phyloP scores from a whole-genome alignment of 2,888 invertebrate genomes.

The Dione juno region DNA sequence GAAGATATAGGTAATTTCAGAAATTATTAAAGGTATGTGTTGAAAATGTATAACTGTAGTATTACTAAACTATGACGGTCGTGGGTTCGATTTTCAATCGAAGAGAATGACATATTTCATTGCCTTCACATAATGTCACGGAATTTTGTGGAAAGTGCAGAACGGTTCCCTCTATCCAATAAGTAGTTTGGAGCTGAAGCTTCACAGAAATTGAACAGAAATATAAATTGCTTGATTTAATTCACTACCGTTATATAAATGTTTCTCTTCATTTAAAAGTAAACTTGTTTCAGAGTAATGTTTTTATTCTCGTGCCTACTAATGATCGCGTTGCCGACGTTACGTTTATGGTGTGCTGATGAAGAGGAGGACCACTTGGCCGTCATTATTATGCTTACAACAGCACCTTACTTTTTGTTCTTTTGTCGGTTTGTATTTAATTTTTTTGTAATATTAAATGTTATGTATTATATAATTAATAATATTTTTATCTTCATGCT shows the following conservation, averaged over 20 bases:
- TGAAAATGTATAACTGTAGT: no score
- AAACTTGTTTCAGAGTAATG: conserved; percentile 88
- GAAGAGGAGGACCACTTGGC: conserved; percentile 96
- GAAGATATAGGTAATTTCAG: no score
- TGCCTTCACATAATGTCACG: no score
- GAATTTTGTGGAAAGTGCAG: no score
- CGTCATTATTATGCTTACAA: conserved; percentile 96
- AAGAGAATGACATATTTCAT: no score
- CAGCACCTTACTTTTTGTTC: conserved; percentile 98
- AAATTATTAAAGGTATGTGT: no score
- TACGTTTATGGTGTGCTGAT: conserved; percentile 92
- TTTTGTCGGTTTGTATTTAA: conserved; percentile 91
- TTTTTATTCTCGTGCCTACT: conserved; percentile 96
- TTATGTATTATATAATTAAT: not conserved
- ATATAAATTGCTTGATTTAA: not conserved
- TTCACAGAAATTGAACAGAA: no score
- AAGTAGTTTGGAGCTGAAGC: no score
- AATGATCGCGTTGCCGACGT: conserved; percentile 92
- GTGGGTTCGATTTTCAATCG: no score
- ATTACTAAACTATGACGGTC: no score
- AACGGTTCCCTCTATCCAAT: no score
- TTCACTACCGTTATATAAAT: not conserved
- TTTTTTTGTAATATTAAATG: not conserved
- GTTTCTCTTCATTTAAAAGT: not conserved
- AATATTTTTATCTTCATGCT: no score